Conservation (phyloP, 2,113 vertebrate species). For the Halichoerus grypus region DNA sequence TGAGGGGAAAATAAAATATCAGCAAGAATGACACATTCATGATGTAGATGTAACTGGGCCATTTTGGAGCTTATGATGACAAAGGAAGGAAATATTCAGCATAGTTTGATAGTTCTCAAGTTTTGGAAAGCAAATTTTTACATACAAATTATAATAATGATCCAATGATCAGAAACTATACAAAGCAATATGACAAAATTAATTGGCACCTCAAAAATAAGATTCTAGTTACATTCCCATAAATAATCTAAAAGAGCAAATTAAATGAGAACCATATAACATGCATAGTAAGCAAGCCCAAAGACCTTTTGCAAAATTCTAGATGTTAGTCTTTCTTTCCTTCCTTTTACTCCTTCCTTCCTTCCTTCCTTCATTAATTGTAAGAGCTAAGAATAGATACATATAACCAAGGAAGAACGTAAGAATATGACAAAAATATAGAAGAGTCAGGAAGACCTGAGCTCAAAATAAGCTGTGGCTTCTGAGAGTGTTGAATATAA, state of each 20-base stretch:
- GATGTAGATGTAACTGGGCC: fast-evolving
- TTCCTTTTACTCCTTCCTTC: too few relatives aligned
- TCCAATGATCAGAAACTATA: neutral
- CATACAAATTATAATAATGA: neutral
- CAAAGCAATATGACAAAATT: neutral
- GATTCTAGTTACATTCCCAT: neutral
- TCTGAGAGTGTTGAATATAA: neutral
- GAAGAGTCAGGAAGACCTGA: neutral
- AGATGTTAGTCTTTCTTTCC: neutral
- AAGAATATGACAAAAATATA: neutral
- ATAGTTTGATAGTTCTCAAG: neutral
- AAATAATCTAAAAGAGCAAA: neutral
- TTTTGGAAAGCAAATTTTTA: neutral
- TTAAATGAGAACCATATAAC: neutral
- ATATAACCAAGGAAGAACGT: neutral
- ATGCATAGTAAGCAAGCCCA: neutral
- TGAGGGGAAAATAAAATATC: neutral
- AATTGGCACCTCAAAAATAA: neutral
- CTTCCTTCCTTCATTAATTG: neutral
- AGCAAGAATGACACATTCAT: neutral
- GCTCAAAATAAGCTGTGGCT: neutral
- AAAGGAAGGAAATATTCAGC: neutral
- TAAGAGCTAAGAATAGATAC: neutral
- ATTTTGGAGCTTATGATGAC: neutral
- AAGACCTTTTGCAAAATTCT: neutral